A percentile compares a stretch with the other conserved stretches of the same genome.
phyloP scores from a whole-genome alignment of 64 coral and sea anemone species.

The Montipora cactus region DNA sequence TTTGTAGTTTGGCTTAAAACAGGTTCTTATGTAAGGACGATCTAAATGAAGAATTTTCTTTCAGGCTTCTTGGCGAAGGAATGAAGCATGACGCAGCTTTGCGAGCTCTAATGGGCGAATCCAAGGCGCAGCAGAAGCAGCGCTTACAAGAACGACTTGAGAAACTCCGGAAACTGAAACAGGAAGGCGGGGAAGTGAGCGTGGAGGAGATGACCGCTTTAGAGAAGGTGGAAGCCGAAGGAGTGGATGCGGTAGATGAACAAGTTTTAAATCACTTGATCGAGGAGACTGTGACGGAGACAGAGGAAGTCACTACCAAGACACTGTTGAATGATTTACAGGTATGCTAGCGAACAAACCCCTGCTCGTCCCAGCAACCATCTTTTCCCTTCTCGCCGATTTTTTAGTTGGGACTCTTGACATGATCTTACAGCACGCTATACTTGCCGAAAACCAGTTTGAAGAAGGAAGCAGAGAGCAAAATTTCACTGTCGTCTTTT shows the following conservation, averaged over 20 bases:
- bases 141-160: conserved; percentile 80
- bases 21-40: too few relatives aligned
- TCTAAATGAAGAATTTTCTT: too few relatives aligned
- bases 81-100: conserved; percentile 84
- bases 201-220: conserved; percentile 68
- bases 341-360: conserved; percentile 1
- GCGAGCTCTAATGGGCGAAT: conserved; percentile 85
- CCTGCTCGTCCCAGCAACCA: background rate
- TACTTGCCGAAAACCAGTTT: too few relatives aligned
- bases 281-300: conserved; percentile 64
- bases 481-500: too few relatives aligned
- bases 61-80: conserved; percentile 92
- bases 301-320: conserved; percentile 68
- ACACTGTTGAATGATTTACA: conserved; percentile 85
- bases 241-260: conserved; percentile 77
- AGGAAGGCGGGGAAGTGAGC: conserved; percentile 73
- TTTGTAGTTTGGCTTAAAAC: too few relatives aligned
- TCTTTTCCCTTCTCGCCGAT: too few relatives aligned
- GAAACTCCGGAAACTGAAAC: conserved; percentile 80
- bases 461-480: too few relatives aligned
- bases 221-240: conserved; percentile 81
- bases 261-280: conserved; percentile 71
- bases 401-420: too few relatives aligned
- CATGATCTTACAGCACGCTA: too few relatives aligned
- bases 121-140: conserved; percentile 84